Conservation (phyloP, 2,113 vertebrate genomes). For the Bufo gargarizans region DNA sequence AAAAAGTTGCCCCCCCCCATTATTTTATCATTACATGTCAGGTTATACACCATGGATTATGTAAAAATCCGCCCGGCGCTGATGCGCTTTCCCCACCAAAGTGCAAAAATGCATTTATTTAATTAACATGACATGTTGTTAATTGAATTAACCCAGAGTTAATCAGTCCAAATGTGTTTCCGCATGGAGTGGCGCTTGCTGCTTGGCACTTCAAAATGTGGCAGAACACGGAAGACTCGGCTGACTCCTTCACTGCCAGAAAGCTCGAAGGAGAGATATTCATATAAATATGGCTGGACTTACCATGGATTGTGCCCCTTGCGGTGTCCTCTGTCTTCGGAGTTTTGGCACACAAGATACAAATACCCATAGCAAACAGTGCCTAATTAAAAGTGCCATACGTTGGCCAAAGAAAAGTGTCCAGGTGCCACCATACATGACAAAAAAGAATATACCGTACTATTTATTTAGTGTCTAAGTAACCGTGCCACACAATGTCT, state of each 20-base stretch:
- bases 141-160: slow-evolving; percentile 57
- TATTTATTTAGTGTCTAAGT: too few species aligned
- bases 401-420: too few species aligned
- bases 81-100: background rate
- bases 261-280: background rate
- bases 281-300: background rate
- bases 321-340: background rate
- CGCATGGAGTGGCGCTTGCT: slow-evolving; percentile 44
- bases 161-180: slow-evolving; percentile 54
- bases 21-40: background rate
- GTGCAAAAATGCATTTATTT: slow-evolving; percentile 43
- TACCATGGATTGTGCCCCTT: background rate
- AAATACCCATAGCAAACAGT: background rate
- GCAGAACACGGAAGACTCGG: background rate
- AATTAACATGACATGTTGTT: slow-evolving; percentile 55
- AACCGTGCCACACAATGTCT: too few species aligned
- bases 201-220: slow-evolving; percentile 13
- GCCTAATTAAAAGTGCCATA: background rate
- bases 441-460: too few species aligned
- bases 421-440: too few species aligned
- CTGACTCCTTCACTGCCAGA: background rate
- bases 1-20: background rate
- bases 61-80: background rate
- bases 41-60: slow-evolving; percentile 1
- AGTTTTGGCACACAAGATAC: background rate